A percentile compares a stretch with the other conserved stretches of the same genome.
Conservation (phyloP, 2,113 vertebrate species). For the Todiramphus chloris region DNA sequence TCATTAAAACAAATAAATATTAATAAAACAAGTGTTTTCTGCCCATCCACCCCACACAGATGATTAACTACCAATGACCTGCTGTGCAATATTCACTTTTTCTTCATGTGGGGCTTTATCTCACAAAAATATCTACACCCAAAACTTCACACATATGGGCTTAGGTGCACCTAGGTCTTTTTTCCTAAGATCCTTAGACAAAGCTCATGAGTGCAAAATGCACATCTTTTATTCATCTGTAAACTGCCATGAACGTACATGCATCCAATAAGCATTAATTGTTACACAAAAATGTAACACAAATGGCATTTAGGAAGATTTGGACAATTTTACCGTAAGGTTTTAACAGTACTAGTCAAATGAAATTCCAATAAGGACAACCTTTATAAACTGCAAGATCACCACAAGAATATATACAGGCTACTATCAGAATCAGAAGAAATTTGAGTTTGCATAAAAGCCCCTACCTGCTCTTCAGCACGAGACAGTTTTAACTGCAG, state of each 20-base stretch:
- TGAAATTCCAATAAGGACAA: not conserved
- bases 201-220: not conserved
- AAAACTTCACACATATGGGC: not conserved
- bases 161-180: not conserved
- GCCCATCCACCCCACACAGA: not conserved
- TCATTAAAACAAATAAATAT: conserved; percentile 23
- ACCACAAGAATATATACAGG: not conserved
- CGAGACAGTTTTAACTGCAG: conserved; percentile 93
- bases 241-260: not conserved
- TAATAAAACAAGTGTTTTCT: not conserved
- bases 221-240: not conserved
- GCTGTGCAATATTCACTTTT: not conserved
- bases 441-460: not conserved
- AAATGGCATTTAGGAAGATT: not conserved
- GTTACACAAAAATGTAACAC: not conserved
- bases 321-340: not conserved
- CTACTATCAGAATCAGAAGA: not conserved
- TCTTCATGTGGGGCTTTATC: not conserved
- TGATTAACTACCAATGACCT: not conserved
- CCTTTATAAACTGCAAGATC: not conserved
- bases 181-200: not conserved
- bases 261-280: not conserved
- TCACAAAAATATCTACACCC: not conserved
- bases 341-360: not conserved
- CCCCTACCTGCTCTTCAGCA: conserved; percentile 89